Percentiles rank a stretch among this genome's conserved stretches.
These are phyloP conservation scores for Caenorhabditis afra DNA, from an alignment of 2,888 invertebrate genomes.

Conservation along the genomic window DNA sequence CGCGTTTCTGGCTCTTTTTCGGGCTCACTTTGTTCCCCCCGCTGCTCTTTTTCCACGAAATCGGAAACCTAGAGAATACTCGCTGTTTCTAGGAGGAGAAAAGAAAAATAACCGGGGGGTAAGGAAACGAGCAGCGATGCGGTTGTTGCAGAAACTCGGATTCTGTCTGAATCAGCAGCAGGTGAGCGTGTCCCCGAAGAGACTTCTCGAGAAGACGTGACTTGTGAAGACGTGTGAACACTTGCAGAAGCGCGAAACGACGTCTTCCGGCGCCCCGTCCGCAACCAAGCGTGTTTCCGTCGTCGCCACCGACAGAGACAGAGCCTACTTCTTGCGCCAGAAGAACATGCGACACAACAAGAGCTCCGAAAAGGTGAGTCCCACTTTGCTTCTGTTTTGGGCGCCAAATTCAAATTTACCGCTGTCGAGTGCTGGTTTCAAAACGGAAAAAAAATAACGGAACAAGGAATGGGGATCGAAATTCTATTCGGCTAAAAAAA, in stretches of 20 bases:
- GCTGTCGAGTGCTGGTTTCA: no score
- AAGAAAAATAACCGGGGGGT: no score
- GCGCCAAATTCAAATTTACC: no score
- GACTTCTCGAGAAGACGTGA: background rate
- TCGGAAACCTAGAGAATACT: no score
- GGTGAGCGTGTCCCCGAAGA: constrained; percentile 16
- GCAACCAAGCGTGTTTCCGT: constrained; percentile 58
- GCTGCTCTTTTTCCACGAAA: no score
- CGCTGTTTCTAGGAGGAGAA: background rate
- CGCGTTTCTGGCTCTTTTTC: background rate
- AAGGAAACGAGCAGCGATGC: no score
- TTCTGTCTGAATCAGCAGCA: constrained; percentile 42
- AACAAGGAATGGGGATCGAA: no score
- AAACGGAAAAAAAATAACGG: no score
- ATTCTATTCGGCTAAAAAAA: no score
- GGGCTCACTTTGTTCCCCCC: background rate
- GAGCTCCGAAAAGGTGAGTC: constrained; percentile 52
- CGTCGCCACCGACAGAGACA: constrained; percentile 53
- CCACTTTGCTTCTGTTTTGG: background rate
- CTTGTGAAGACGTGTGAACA: background rate
- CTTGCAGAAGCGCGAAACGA: constrained; percentile 52
- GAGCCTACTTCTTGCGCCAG: constrained; percentile 54
- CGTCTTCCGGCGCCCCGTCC: constrained; percentile 8
- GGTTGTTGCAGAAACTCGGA: constrained; percentile 44
- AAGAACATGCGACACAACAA: constrained; percentile 46